Evolutionary conservation across 92 coral and sea anemone species (phyloP).

Genomic region (Plumapathes pennacea): DNA sequence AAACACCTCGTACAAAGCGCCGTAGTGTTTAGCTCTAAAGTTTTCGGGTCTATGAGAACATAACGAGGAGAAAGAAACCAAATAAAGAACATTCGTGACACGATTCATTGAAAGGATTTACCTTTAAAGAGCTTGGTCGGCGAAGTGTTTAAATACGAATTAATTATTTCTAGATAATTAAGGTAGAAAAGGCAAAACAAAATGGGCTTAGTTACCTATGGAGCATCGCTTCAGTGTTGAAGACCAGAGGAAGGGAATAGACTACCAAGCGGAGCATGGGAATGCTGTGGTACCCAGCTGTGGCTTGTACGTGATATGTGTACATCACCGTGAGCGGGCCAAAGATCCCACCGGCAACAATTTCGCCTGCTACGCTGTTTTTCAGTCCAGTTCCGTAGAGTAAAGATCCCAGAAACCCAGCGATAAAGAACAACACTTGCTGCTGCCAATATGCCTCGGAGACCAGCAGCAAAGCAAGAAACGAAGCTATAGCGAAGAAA

Average conservation of each 20-base stretch:
- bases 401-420: conserved; percentile 71
- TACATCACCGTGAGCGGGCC: conserved; percentile 87
- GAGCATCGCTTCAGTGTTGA: conserved; percentile 80
- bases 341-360: conserved; percentile 70
- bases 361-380: conserved; percentile 66
- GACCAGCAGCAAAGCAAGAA: conserved; percentile 47
- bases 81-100: too few species aligned
- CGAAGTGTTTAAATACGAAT: too few species aligned
- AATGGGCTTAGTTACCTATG: conserved; percentile 64
- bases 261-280: conserved; percentile 20
- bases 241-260: conserved; percentile 75
- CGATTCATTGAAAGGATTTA: too few species aligned
- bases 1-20: too few species aligned
- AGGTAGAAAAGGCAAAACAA: too few species aligned
- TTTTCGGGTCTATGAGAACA: too few species aligned
- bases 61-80: too few species aligned
- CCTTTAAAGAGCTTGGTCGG: too few species aligned
- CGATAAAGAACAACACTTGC: conserved; percentile 55
- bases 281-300: conserved; percentile 27
- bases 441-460: conserved; percentile 71
- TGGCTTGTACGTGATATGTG: conserved; percentile 81
- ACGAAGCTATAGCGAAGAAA: conserved; percentile 53
- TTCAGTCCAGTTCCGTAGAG: conserved; percentile 78
- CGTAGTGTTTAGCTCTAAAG: too few species aligned
- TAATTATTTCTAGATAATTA: too few species aligned